Evolutionary conservation across 2,797 vertebrate species (phyloP).

Genomic region (Siniperca undulata): DNA sequence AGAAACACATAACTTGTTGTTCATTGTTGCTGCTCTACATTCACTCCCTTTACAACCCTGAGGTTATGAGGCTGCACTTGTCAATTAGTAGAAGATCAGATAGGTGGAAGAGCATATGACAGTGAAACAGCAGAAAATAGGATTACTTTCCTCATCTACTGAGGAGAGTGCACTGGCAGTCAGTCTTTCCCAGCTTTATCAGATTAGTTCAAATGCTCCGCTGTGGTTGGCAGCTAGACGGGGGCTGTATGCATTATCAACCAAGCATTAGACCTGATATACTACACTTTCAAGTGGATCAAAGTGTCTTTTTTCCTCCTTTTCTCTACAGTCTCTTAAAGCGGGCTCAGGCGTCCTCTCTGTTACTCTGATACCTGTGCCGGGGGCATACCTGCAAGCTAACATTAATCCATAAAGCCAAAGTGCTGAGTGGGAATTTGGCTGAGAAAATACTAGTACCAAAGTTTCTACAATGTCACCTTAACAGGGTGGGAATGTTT

Average conservation of each 20-base stretch:
- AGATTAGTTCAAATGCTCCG: conserved; percentile 74
- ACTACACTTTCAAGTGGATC: conserved; percentile 56
- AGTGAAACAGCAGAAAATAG: conserved; percentile 78
- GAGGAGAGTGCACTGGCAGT: conserved; percentile 66
- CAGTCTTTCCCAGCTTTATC: conserved; percentile 68
- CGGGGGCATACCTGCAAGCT: conserved; percentile 26
- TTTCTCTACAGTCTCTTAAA: not conserved
- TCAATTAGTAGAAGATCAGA: conserved; percentile 71
- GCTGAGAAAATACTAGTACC: not conserved
- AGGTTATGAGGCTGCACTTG: conserved; percentile 44
- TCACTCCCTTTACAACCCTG: conserved; percentile 18
- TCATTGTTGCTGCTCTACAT: conserved; percentile 23
- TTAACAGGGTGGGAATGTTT: conserved; percentile 7
- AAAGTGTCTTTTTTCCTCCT: conserved; percentile 18
- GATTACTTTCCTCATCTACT: conserved; percentile 74
- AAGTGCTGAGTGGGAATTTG: conserved; percentile 28
- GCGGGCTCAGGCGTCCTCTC: not conserved
- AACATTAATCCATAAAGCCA: conserved; percentile 20
- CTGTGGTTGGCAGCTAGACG: conserved; percentile 58
- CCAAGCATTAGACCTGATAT: conserved; percentile 59
- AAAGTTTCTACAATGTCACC: conserved; percentile 40
- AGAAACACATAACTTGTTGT: conserved; percentile 14
- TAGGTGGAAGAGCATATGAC: conserved; percentile 67
- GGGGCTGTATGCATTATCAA: conserved; percentile 61
- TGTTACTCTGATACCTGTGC: conserved; percentile 27